phyloP scores from a whole-genome alignment of 2,797 vertebrate genomes.

The Remorina albescens region DNA sequence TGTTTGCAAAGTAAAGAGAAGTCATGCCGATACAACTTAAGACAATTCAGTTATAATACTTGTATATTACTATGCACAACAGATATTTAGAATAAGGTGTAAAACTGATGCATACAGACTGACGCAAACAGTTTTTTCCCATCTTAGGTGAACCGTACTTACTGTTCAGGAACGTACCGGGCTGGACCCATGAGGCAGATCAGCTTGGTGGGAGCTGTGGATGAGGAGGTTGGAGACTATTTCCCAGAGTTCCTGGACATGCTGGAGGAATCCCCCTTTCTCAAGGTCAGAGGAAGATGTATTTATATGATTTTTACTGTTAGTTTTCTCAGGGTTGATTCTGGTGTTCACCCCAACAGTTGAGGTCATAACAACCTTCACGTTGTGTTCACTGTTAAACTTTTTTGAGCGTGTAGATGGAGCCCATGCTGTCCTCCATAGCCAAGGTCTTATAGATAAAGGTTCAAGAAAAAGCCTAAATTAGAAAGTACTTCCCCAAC shows the following conservation, averaged over 20 bases:
- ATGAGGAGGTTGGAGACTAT: constrained; percentile 98
- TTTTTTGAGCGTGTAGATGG: too few species aligned
- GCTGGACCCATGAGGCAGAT: constrained; percentile 99
- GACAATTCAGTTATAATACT: not conserved
- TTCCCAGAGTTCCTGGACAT: constrained; percentile 99
- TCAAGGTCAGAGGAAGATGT: constrained; percentile 86
- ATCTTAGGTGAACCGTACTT: constrained; percentile 93
- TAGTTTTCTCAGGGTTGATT: too few species aligned
- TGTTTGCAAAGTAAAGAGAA: not conserved
- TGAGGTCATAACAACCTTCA: too few species aligned
- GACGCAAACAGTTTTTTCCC: not conserved
- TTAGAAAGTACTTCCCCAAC: too few species aligned
- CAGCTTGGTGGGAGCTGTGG: constrained; percentile 97
- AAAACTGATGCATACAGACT: not conserved
- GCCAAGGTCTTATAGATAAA: too few species aligned
- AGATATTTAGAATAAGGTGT: too few species aligned
- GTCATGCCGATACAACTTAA: not conserved
- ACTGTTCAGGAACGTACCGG: constrained; percentile 96
- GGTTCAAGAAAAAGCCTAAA: too few species aligned
- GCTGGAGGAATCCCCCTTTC: constrained; percentile 98
- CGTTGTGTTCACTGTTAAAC: too few species aligned
- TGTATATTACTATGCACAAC: too few species aligned
- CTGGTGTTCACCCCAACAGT: too few species aligned
- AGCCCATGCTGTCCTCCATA: too few species aligned
- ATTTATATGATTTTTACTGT: not conserved